Evolutionary conservation across 2,113 vertebrate genomes (phyloP), one percentile per base, ranked within the genome.

Genomic region (Pongo abelii): DNA sequence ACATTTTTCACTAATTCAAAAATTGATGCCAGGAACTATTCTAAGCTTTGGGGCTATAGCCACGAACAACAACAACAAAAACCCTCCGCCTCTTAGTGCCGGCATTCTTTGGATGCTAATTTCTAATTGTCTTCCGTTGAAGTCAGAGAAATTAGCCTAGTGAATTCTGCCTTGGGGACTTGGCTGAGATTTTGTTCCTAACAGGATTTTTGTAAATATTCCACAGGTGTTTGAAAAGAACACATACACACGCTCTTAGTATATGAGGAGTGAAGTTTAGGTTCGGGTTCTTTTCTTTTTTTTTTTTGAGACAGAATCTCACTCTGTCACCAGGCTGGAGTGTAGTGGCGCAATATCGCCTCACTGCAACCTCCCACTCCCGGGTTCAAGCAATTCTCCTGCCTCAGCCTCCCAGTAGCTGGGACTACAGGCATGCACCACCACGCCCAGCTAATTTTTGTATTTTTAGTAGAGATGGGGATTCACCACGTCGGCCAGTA

Each of bases 261-360:
- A 20, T 2, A 22, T 1, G 0, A 25, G 81, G 20, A 59, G 46
- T 1, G 18, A 18, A 0, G 32, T 35, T 18, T 6, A 40, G 59
- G 43, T 40, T 20, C 0, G 50, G 55, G 7, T 16, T 57, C n/a
- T 1, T 14, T 46, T 23, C 61, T 27, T 23, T 30, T 61, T 61
- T 23, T 64, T 30, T 64, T 64, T 30, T 30, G 59, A 5, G 2
- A 30, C 11, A 0, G 2, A 64, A 25, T 64, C 27, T 64, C 25
- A 30, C 27, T 64, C 12, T 30, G 5, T 64, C 11, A 30, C 61
- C 27, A 30, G 61, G 27, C 61, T 30, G 61, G 27, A 64, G 59
- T 30, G 2, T 12, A 64, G 27, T 64, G 61, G 11, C 0, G 0
- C 12, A 0, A 64, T 30, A 11, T 64, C 27, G 0, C 27, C 27